Base-by-base conservation (phyloP, 1,140 invertebrate genomes). In the Lasioglossum baleicum region DNA sequence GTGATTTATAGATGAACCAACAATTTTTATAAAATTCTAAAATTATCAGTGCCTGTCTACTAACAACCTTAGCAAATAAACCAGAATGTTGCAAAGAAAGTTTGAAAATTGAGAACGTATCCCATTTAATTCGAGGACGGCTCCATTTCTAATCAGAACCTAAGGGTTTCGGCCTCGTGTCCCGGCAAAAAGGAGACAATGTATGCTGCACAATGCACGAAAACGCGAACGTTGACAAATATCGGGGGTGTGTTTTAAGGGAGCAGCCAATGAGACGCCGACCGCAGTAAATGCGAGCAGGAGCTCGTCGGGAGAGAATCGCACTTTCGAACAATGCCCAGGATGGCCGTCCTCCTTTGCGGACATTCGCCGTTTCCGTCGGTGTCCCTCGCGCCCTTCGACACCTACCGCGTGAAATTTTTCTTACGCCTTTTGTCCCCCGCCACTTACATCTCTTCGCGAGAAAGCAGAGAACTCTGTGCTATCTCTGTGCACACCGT, bases 311-410 rank as follows among this genome's bases (percentile, higher is more conserved):
- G 72, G 67, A 51, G 26, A 56, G 8, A 51, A 15, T 8, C 22
- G 60, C 83, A 77, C 58, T 80, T 84, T 40, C 69, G 76, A 76
- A 84, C 83, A 85, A 84, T 85, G 69, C 73, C 51, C 48, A 65
- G 61, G 44, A 71, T 48, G 73, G 66, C 73, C 68, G 63, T 58
- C 35, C 44, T 20, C 51, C 56, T 53, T 64, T 31, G 44, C 22
- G 53, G 35, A 51, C 60, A 56, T 53, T 60, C 56, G 42, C 35
- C 22, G 42, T 42, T n/a, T 26, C 26, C 51, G 48, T 51, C 13
- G 51, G 15, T 17, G 13, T 31, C 56, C 22, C 31, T 15, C 26
- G 31, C 48, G 20, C 2, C 26, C 42, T 72, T 61, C 63, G 58
- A 66, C 75, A 42, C 51, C 63, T 68, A 7, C 26, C 42, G 20